phyloP scores from a whole-genome alignment of 2,888 invertebrate species.

The Idaea straminata region DNA sequence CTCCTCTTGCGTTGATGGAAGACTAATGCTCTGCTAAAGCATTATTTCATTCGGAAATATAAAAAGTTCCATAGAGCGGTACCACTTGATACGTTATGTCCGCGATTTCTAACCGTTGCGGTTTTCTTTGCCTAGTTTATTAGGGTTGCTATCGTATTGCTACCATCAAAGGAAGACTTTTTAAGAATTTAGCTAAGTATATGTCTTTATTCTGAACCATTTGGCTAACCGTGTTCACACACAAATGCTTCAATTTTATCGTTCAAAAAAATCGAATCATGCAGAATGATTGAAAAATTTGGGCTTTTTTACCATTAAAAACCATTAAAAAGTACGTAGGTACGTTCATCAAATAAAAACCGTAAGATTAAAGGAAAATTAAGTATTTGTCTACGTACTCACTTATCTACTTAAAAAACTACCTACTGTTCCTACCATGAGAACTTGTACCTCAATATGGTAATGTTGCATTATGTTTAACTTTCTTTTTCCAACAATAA shows the following conservation, averaged over 20 bases:
- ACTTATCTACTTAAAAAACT: neutral
- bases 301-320: neutral
- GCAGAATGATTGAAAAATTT: neutral
- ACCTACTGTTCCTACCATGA: neutral
- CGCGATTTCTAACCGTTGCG: conserved; percentile 50
- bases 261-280: neutral
- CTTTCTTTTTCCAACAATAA: neutral
- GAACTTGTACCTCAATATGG: neutral
- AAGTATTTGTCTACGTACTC: neutral
- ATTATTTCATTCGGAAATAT: conserved; percentile 30
- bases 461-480: neutral
- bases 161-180: neutral
- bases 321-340: too few species aligned
- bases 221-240: too few species aligned
- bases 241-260: too few species aligned
- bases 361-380: neutral
- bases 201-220: too few species aligned
- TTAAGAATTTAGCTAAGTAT: neutral
- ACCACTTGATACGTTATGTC: conserved; percentile 38
- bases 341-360: neutral
- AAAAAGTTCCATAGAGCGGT: conserved; percentile 19
- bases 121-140: conserved; percentile 39
- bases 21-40: neutral
- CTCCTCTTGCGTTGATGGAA: neutral
- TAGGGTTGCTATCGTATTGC: neutral